Evolutionary conservation across 2,113 vertebrate genomes (phyloP).

Genomic region (Semnornis frantzii): DNA sequence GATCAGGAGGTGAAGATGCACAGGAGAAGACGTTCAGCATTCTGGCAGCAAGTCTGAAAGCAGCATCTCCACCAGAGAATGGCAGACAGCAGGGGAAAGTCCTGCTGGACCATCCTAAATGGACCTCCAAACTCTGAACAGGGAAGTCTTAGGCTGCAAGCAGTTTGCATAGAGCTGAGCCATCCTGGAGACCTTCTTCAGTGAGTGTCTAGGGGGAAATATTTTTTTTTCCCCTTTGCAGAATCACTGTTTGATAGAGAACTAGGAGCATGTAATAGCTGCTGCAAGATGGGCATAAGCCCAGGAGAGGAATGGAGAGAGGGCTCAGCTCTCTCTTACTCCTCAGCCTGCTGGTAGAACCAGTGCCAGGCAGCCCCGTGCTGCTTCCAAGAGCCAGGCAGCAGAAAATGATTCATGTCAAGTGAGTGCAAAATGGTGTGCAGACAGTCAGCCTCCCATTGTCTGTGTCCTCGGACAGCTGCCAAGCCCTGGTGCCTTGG

Average conservation of each 20-base stretch:
- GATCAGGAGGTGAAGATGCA: background rate
- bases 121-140: background rate
- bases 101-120: background rate
- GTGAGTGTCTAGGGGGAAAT: background rate
- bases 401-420: background rate
- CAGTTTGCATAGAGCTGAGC: background rate
- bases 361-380: background rate
- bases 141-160: background rate
- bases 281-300: background rate
- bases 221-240: background rate
- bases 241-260: background rate
- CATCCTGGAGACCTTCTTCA: background rate
- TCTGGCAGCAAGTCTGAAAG: background rate
- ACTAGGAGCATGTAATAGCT: background rate
- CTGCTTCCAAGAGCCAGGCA: background rate
- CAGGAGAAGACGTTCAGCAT: background rate
- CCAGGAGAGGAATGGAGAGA: background rate
- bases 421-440: background rate
- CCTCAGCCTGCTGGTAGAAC: background rate
- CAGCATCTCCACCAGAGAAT: background rate
- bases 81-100: background rate
- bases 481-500: slow-evolving; percentile 57
- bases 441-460: slow-evolving; percentile 50
- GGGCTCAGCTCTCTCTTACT: background rate
- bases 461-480: slow-evolving; percentile 63